Evolutionary conservation across 2,113 vertebrate species (phyloP).

Genomic region (Apaloderma vittatum): DNA sequence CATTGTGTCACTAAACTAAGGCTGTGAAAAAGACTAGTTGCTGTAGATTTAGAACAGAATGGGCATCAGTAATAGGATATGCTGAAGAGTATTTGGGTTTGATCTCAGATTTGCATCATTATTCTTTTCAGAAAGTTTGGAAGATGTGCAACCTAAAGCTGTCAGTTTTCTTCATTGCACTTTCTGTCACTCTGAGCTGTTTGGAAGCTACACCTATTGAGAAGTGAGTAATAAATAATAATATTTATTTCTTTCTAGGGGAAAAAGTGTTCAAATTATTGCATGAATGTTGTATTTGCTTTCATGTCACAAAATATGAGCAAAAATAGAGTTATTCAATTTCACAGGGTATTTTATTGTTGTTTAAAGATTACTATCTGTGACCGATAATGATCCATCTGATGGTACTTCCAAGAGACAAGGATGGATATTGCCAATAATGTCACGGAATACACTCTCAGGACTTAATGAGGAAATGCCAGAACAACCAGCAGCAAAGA

Average conservation of each 20-base stretch:
- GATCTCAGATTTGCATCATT: conserved; percentile 23
- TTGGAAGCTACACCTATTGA: conserved; percentile 81
- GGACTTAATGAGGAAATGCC: conserved; percentile 64
- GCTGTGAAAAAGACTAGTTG: background rate
- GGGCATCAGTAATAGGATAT: background rate
- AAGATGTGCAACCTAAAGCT: conserved; percentile 84
- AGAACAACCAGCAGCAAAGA: conserved; percentile 58
- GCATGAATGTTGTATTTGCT: background rate
- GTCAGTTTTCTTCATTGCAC: conserved; percentile 77
- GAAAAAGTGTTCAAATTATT: background rate
- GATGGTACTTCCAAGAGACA: conserved; percentile 68
- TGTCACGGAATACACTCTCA: conserved; percentile 75
- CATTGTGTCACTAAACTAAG: background rate
- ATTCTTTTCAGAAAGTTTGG: conserved; percentile 63
- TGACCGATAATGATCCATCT: conserved; percentile 68
- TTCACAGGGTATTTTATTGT: background rate
- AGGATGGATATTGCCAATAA: conserved; percentile 72
- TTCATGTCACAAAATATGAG: background rate
- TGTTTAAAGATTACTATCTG: conserved; percentile 46
- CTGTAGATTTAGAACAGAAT: background rate
- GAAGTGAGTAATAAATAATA: conserved; percentile 80
- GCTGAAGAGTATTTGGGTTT: background rate
- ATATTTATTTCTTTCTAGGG: background rate
- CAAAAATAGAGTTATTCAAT: background rate
- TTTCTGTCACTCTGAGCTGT: conserved; percentile 80